Base-by-base conservation (phyloP, 2,797 vertebrate genomes). In the Acanthiza pusilla region DNA sequence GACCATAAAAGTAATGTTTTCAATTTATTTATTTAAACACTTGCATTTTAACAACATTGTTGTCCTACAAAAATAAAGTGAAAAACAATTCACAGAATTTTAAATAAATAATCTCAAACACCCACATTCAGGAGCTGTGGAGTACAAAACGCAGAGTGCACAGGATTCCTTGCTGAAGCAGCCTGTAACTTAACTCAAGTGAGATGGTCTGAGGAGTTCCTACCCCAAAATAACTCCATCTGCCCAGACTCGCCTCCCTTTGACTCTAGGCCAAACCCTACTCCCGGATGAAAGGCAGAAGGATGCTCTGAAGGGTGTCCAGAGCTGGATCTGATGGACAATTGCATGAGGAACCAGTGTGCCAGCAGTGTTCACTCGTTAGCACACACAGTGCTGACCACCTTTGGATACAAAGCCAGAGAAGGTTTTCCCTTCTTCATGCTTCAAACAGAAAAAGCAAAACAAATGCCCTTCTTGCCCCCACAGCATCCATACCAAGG, bases 11-110 rank as follows among this genome's bases (percentile, higher is more conserved):
- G 25, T 67, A 94, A 89, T 10, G 10, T 89, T 85, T 91, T 87
- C 22, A 36, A 73, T 89, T 95, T 95, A 95, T 95, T 96, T 82
- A 71, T 88, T 91, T 65, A 89, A 94, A 94, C 86, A 78, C 62
- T 5, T 80, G 53, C 66, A 93, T 94, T 79, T 94, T 55, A 77
- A 94, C 87, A 96, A 90, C 57, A 74, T 58, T 47, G 21, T 82
- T 91, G 45, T 80, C 85, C 93, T 95, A 95, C 77, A 96, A 97
- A 97, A 96, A 97, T 95, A 97, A 87, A 89, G 81, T 77, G 72
- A 94, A 83, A 89, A 93, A 94, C 36, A 93, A 85, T 95, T 95
- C 87, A 92, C 51, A 77, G 79, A 93, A 72, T 65, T 91, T 96
- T 47, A 71, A 95, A 96, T 96, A 96, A 96, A 96, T 94, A 95